phyloP scores from a whole-genome alignment of 2,797 vertebrate species.

The Strix occidentalis region DNA sequence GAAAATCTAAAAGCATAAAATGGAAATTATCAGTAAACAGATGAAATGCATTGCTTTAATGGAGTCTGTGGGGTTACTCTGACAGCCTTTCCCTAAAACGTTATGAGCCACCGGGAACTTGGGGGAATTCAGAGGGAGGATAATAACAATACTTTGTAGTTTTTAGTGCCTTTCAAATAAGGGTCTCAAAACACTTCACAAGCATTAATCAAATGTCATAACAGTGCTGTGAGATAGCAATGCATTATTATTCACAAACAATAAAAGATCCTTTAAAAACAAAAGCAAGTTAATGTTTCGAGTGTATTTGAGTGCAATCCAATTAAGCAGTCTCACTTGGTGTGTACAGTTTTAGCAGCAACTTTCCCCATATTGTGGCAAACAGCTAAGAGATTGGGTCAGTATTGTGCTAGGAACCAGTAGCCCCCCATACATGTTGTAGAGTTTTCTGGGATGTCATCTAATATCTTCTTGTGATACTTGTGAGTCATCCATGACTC shows the following conservation, averaged over 20 bases:
- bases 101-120: slow-evolving; percentile 30
- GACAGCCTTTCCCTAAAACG: slow-evolving; percentile 30
- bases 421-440: accelerated
- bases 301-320: not conserved
- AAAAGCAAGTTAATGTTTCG: not conserved
- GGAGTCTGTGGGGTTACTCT: not conserved
- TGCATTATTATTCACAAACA: not conserved
- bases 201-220: slow-evolving; percentile 29
- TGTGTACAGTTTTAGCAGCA: not conserved
- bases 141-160: slow-evolving; percentile 18
- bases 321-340: not conserved
- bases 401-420: not conserved
- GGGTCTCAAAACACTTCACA: slow-evolving; percentile 24
- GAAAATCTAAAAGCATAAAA: slow-evolving; percentile 2
- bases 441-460: not conserved
- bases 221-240: not conserved
- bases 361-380: accelerated
- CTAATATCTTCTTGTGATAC: not conserved
- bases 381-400: not conserved
- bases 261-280: slow-evolving; percentile 1
- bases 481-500: not conserved
- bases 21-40: not conserved
- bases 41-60: slow-evolving; percentile 12
- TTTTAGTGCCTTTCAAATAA: slow-evolving; percentile 43
- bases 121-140: slow-evolving; percentile 26